A percentile compares a stretch with the other conserved stretches of the same genome.
Conservation (phyloP, 2,113 vertebrate genomes). For the Zapus hudsonius region DNA sequence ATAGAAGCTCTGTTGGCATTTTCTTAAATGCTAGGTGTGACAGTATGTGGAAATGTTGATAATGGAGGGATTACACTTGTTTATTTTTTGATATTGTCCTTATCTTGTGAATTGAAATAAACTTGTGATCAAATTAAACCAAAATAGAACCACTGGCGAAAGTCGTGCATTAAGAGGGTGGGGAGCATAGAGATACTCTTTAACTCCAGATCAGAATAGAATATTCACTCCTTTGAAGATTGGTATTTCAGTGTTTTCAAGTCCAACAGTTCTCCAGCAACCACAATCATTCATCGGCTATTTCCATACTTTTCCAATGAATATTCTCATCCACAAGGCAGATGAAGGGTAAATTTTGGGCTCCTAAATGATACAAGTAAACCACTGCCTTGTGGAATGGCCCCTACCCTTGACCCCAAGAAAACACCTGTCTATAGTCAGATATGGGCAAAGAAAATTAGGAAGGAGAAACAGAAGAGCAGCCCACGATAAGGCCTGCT, state of each 20-base stretch:
- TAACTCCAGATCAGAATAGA: not conserved
- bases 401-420: no score
- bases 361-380: conserved; percentile 38
- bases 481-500: not conserved
- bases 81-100: conserved; percentile 4
- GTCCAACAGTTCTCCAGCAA: not conserved
- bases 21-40: not conserved
- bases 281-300: not conserved
- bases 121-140: not conserved
- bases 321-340: conserved; percentile 18
- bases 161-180: not conserved
- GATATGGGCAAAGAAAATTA: not conserved
- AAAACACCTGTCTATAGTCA: conserved; percentile 3
- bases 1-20: not conserved
- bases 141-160: not conserved
- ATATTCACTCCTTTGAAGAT: not conserved
- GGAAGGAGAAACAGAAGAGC: not conserved
- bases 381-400: not conserved
- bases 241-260: not conserved
- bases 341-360: not conserved
- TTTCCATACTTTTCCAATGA: not conserved
- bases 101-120: conserved; percentile 20
- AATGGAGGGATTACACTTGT: not conserved
- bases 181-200: not conserved
- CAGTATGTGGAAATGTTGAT: not conserved